Base-by-base conservation (phyloP, 2,113 vertebrate species). In the Hepsetus odoe region DNA sequence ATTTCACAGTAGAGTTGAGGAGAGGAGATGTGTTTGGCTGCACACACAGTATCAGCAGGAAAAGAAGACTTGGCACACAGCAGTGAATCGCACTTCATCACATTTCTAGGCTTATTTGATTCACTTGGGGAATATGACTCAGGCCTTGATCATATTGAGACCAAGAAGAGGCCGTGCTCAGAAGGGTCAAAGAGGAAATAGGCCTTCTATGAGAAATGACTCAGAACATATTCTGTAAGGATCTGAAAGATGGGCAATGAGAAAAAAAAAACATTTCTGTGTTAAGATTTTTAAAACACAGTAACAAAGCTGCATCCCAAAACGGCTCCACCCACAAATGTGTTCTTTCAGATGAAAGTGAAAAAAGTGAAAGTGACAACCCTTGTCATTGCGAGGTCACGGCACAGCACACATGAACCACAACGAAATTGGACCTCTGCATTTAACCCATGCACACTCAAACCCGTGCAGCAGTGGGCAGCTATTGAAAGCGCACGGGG, bases 31-130 rank as follows among this genome's bases (percentile, higher is more conserved):
- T 24, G 73, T 35, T 46, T 53, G 73, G 30, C 32, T 33, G 13
- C 33, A 38, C 8, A 65, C 61, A 38, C 32, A n/a, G n/a, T n/a
- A 12, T 22, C 10, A 12, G 20, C 20, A 35, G 33, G 8, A 65
- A 20, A 65, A 65, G 35, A 22, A n/a, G 20, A n/a, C 18, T 38
- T 65, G 32, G 33, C 33, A 22, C 61, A 65, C 10, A 38, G 32
- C 71, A 59, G 35, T 59, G 58, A 59, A 73, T 73, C 55, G 18
- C 61, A 38, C 61, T 18, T 35, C 22, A 72, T 73, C 53, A 38
- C 32, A 38, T 35, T 3, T 5, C 53, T 42, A 18, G 38, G 71
- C 22, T 30, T 11, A 59, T 58, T 72, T 59, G 12, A 56, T 53
- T 72, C 61, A n/a, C 53, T 38, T 8, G 28, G 32, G 55, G n/a